A percentile compares a stretch with the other conserved stretches of the same genome.
These are phyloP conservation scores for Semotilus atromaculatus DNA, from an alignment of 2,797 vertebrate species.

Conservation along the genomic window DNA sequence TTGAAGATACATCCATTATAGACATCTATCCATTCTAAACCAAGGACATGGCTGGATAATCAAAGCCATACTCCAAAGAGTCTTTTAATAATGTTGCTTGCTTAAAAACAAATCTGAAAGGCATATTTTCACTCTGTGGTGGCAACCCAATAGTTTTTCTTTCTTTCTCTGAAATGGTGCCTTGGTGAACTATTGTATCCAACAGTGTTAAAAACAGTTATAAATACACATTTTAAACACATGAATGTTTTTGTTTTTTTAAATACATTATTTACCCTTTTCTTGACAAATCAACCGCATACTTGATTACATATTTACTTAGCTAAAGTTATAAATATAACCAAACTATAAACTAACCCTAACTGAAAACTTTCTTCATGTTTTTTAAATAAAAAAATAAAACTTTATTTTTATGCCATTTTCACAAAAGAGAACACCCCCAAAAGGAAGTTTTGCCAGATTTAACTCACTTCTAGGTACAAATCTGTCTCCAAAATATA, in stretches of 20 bases:
- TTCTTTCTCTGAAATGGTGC: not conserved
- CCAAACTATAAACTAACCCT: not conserved
- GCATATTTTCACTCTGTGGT: slow-evolving; percentile 20
- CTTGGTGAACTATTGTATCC: not conserved
- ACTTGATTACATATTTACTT: not conserved
- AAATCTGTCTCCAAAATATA: not conserved
- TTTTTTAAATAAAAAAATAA: not conserved
- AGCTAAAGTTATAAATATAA: not conserved
- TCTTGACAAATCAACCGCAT: not conserved
- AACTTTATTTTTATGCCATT: not conserved
- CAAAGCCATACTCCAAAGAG: slow-evolving; percentile 32
- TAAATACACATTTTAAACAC: not conserved
- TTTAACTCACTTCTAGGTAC: not conserved
- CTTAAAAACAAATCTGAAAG: slow-evolving; percentile 24
- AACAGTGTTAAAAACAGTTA: not conserved
- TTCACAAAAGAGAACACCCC: not conserved
- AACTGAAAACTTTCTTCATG: not conserved
- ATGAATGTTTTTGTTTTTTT: no score
- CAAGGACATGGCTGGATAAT: slow-evolving; percentile 33
- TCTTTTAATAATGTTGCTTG: slow-evolving; percentile 23
- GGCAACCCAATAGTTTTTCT: not conserved
- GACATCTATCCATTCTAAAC: slow-evolving; percentile 27
- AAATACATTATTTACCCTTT: not conserved
- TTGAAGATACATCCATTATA: slow-evolving; percentile 35
- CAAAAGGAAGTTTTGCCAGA: not conserved